Conservation (phyloP, 2,113 vertebrate genomes). For the Tauraco erythrolophus region DNA sequence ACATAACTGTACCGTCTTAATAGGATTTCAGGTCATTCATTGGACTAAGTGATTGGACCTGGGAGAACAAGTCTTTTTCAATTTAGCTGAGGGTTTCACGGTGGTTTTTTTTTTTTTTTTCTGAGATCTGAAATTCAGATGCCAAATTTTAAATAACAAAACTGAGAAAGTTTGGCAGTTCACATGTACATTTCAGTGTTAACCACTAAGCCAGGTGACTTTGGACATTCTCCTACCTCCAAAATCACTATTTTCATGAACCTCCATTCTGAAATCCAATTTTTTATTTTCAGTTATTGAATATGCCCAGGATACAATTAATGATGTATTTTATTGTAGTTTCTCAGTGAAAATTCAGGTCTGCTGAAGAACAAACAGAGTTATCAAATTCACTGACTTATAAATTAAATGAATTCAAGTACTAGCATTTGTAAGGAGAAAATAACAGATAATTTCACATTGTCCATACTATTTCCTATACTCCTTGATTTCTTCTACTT, state of each 20-base stretch:
- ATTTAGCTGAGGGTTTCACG: neutral
- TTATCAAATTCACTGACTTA: neutral
- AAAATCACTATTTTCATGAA: neutral
- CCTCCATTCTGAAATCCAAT: neutral
- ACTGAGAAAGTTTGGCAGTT: neutral
- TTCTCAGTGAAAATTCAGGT: neutral
- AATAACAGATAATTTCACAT: neutral
- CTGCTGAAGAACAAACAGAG: neutral
- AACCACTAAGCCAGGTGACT: neutral
- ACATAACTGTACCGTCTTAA: neutral
- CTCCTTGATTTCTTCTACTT: neutral
- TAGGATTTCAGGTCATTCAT: neutral
- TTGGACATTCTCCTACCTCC: neutral
- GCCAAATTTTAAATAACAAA: neutral
- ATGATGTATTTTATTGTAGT: neutral
- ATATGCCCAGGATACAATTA: neutral
- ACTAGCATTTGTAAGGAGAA: neutral
- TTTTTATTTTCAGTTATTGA: rapidly evolving
- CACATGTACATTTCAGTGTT: neutral
- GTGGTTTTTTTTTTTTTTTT: rapidly evolving
- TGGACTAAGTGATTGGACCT: neutral
- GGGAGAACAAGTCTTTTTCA: neutral
- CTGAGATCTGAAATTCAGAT: neutral
- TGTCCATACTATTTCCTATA: neutral
- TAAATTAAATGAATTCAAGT: neutral